Percentiles rank a stretch among this genome's conserved stretches.
These are phyloP conservation scores for Notospermus geniculatus DNA, from an alignment of 1,140 invertebrate species.

Conservation along the genomic window DNA sequence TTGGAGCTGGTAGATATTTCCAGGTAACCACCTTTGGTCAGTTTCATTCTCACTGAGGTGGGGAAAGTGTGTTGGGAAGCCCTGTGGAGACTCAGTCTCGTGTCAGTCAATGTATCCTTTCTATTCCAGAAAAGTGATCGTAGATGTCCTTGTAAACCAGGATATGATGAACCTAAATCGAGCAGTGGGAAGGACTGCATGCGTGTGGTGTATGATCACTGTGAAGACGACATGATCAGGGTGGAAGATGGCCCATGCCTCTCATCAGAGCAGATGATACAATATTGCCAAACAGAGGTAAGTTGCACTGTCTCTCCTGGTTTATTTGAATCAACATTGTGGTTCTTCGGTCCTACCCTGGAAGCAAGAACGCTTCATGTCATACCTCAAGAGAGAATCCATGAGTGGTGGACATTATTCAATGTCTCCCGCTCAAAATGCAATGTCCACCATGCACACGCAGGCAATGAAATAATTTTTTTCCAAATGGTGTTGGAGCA, in stretches of 20 bases:
- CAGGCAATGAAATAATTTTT: too few relatives aligned
- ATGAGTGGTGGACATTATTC: too few relatives aligned
- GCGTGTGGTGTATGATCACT: constrained; percentile 42
- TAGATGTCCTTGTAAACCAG: constrained; percentile 41
- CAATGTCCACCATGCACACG: too few relatives aligned
- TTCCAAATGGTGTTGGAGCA: not conserved
- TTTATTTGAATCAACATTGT: too few relatives aligned
- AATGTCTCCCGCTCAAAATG: too few relatives aligned
- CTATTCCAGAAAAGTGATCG: constrained; percentile 39
- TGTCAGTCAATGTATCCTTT: not conserved
- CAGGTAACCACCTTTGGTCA: constrained; percentile 40
- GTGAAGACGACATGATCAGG: constrained; percentile 32
- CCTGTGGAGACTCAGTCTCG: too few relatives aligned
- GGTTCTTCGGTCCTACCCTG: too few relatives aligned
- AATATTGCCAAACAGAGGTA: constrained; percentile 28
- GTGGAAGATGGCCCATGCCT: constrained; percentile 40
- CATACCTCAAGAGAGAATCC: too few relatives aligned
- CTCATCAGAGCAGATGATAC: constrained; percentile 28
- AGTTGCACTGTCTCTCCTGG: too few relatives aligned
- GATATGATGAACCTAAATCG: constrained; percentile 27
- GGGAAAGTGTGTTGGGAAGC: too few relatives aligned
- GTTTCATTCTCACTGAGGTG: too few relatives aligned
- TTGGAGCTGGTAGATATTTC: constrained; percentile 44
- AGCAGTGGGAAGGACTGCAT: constrained; percentile 34
- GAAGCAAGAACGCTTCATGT: too few relatives aligned